Base-by-base conservation (phyloP, 2,113 vertebrate genomes). In the Clarias gariepinus region DNA sequence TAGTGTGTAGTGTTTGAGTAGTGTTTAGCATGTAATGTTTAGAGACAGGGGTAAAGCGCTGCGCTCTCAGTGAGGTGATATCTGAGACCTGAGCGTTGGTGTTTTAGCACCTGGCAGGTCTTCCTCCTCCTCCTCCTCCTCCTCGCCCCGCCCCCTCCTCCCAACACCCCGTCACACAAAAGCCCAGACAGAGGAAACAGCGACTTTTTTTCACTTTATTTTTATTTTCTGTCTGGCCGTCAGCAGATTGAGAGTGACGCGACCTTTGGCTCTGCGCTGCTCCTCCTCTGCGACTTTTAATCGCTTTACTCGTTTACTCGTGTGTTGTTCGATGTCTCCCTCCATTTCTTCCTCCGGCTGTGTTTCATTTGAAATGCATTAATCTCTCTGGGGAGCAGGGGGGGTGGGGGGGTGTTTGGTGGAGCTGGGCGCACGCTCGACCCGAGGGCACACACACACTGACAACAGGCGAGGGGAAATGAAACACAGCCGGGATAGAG, bases 161-260 rank as follows among this genome's bases (percentile, higher is more conserved):
- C 28, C 64, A 30, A n/a, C 18, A 3, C 25, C 30, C 63, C 30
- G 58, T 76, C 53, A 47, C 79, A 58, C 61, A 84, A 41, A 76
- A 81, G 61, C 74, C 60, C 82, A 85, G 87, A 84, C 66, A 64
- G 81, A 89, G 83, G 66, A 87, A 47, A 88, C 13, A 53, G 4
- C 0, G 9, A 74, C 19, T 0, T 15, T 28, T 76, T 16, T 47
- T 23, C 5, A 47, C 41, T 23, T 25, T 63, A 3, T 41, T 41
- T 41, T 41, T 23, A 0, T 25, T 90, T 90, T 87, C 91, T 87
- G 90, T 92, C 82, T 86, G 91, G 86, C 89, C 69, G 82, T 89
- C 82, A 87, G 88, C 47, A 41, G 78, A 86, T 85, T 33, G 86
- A 82, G 73, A 80, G 73, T 85, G 83, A 86, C 82, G 61, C 83